Base-by-base conservation (phyloP, 1,140 invertebrate genomes). In the Calosoma granatense region DNA sequence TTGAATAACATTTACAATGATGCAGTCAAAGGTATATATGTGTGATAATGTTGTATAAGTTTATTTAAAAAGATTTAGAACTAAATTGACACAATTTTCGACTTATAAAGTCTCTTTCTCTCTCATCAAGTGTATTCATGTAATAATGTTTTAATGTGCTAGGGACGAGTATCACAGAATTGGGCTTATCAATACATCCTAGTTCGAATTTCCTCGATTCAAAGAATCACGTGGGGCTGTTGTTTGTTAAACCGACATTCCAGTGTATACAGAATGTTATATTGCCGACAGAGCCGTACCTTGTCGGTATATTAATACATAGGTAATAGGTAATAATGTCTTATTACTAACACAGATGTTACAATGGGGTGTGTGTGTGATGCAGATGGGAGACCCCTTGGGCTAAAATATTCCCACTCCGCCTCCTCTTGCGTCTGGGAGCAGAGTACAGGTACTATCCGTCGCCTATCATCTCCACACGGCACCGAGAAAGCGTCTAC, bases 391-490 rank as follows among this genome's bases (percentile, higher is more conserved):
- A 92, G 74, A 85, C 85, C 19, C 88, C 88, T 1, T 92, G 90
- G 90, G 89, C 88, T 1, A 88, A 88, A 75, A 78, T 92, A 21
- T 89, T 94, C 67, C 88, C 88, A 14, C 72, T 92, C 9, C 74
- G 88, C 15, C 72, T 92, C 12, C 78, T 92, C 57, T 70, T 94
- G 39, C 78, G 91, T 54, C 71, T 94, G 20, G 92, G 91, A 3
- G 88, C 90, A 1, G 88, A 93, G 71, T 91, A 87, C 74, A 80
- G 88, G 60, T 92, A 91, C 69, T 94, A 94, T 74, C 92, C 92
- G 1, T 89, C 87, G 69, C 88, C 90, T 0, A 70, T 94, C 21
- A 82, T 93, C 20, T 91, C 89, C n/a, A 81, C 88, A 19, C 76
- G 88, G 17, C 79, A 85, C 66, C 70, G 92, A 14, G 86, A 90